phyloP scores from a whole-genome alignment of 2,797 vertebrate species.

The Agapornis canus region DNA sequence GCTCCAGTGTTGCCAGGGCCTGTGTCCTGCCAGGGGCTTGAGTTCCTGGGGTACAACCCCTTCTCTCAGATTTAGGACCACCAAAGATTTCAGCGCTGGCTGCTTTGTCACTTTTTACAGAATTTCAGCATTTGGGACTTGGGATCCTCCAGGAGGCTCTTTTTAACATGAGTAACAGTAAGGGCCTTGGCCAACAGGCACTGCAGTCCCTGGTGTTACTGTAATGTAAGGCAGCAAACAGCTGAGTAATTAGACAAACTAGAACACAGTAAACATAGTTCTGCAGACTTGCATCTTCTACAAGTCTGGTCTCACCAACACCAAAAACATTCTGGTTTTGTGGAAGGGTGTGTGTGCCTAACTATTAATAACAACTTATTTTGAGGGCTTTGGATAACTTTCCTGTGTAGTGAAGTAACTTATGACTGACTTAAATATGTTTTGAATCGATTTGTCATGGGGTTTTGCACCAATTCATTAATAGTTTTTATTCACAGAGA shows the following conservation, averaged over 20 bases:
- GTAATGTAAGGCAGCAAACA: not conserved
- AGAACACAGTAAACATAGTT: not conserved
- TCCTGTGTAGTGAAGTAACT: not conserved
- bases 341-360: not conserved
- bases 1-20: not conserved
- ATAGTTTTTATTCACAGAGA: not conserved
- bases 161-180: fast-evolving
- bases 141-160: not conserved
- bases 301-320: not conserved
- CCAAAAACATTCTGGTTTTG: not conserved
- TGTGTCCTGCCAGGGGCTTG: fast-evolving
- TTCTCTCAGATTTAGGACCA: no score
- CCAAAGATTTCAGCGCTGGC: not conserved
- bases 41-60: fast-evolving
- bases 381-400: not conserved
- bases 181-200: not conserved
- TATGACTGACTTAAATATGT: not conserved
- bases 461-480: not conserved
- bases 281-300: not conserved
- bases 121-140: not conserved
- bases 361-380: not conserved
- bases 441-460: not conserved
- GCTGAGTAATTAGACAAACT: not conserved
- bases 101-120: fast-evolving
- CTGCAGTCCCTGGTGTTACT: not conserved